Evolutionary conservation across 2,113 vertebrate genomes (phyloP), one percentile per base, ranked within the genome.

Genomic region (Silurus asotus): DNA sequence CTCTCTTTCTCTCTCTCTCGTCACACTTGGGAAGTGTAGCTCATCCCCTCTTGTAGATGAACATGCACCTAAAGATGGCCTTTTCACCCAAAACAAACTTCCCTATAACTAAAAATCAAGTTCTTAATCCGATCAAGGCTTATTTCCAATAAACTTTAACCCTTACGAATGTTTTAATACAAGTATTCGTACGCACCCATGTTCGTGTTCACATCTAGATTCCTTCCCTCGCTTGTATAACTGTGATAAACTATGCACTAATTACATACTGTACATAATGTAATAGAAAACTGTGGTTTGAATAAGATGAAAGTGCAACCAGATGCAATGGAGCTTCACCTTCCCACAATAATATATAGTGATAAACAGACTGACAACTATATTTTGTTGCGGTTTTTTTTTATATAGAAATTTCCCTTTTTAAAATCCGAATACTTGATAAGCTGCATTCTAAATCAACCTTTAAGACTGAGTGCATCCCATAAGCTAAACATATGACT

Each of bases 21-120:
- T 89, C 76, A 85, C 86, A 81, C 86, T 76, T 80, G 86, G 72
- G 64, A 84, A 81, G 81, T 84, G 84, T 80, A 75, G 84, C 88
- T 85, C 55, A 78, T 83, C 80, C 69, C 81, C 88, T 84, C 25
- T 74, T 85, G 61, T 84, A 70, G 61, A 62, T 85, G 28, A 87
- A 70, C n/a, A 51, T 48, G 45, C n/a, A 56, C 1, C 55, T 56
- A 7, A 37, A 53, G 37, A n/a, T 59, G 37, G 23, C 65, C n/a
- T 80, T 49, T 75, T 55, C 58, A 74, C 79, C 15, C 19, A n/a
- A 61, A 81, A 74, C 61, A 64, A 65, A 72, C 14, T 37, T 14
- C 37, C 9, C 2, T 2, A 69, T 70, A 19, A 55, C 53, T 80
- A 14, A 8, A 80, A 58, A 37, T 58, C 19, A 6, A 14, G 49